phyloP scores from a whole-genome alignment of 2,113 vertebrate genomes.

The Trachemys scripta region DNA sequence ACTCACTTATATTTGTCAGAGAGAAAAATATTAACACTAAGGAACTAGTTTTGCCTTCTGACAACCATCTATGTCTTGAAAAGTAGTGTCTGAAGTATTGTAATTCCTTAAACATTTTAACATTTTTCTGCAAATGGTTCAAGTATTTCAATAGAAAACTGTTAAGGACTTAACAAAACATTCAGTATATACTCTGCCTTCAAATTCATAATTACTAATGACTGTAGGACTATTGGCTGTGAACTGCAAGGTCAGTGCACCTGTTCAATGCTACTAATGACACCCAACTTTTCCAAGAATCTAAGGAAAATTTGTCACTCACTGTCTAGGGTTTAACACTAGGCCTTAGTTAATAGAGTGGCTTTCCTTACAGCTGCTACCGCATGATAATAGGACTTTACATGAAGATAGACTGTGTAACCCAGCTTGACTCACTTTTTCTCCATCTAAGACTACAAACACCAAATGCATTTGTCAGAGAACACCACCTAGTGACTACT shows the following conservation, averaged over 20 bases:
- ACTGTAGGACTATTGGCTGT: neutral
- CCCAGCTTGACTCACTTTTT: neutral
- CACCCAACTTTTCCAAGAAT: neutral
- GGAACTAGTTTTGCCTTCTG: neutral
- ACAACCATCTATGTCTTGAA: neutral
- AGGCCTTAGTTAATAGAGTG: accelerated
- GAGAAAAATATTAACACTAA: neutral
- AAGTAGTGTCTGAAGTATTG: neutral
- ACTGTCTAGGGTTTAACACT: accelerated
- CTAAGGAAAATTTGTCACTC: neutral
- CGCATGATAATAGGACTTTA: neutral
- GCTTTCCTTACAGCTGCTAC: neutral
- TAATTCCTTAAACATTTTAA: neutral
- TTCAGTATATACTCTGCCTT: neutral
- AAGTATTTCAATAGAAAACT: neutral
- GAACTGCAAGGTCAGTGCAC: neutral
- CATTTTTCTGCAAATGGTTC: neutral
- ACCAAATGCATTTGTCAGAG: conserved; percentile 10
- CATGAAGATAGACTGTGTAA: neutral
- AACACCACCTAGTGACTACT: conserved; percentile 65
- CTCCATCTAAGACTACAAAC: neutral
- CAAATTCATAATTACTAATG: neutral
- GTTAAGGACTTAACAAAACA: neutral
- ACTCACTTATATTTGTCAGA: neutral
- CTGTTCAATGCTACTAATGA: neutral